Base-by-base conservation (phyloP, 2,888 invertebrate genomes). In the Pristionchus fissidentatus region DNA sequence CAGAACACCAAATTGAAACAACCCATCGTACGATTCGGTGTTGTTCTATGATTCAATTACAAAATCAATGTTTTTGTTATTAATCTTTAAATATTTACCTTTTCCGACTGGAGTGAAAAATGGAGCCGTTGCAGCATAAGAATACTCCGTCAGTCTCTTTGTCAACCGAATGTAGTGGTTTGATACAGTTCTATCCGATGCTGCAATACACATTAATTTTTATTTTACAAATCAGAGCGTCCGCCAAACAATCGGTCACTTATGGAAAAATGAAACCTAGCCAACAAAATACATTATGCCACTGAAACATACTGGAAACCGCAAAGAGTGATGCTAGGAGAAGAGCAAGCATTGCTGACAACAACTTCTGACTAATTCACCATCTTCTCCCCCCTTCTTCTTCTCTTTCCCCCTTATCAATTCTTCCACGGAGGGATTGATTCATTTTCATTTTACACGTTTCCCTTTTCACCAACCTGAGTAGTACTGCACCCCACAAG, bases 311-410 rank as follows among this genome's bases (percentile, higher is more conserved):
- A 70, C 70, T 8, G 38, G 19, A 26, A 26, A 35, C 22, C 13
- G 43, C 3, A 13, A 43, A 3, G 8, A 70, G 41, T 41, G 32
- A 43, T 0, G 41, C 10, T 70, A 43, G 70, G n/a, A 70, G 41
- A n/a, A 70, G 41, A 70, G 43, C 8, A 7, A n/a, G 32, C 70
- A 70, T 70, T n/a, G n/a, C n/a, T n/a, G n/a, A n/a, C n/a, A n/a
- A n/a, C n/a, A n/a, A n/a, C n/a, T n/a, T n/a, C n/a, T n/a, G n/a
- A n/a, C n/a, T n/a, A n/a, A n/a, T n/a, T n/a, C n/a, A n/a, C n/a
- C n/a, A n/a, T n/a, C n/a, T n/a, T n/a, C n/a, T n/a, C n/a, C n/a
- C n/a, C n/a, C n/a, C n/a, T n/a, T n/a, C n/a, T n/a, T n/a, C n/a
- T n/a, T n/a, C n/a, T n/a, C n/a, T n/a, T n/a, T n/a, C n/a, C n/a